A percentile compares a stretch with the other conserved stretches of the same genome.
Conservation (phyloP, 1,140 invertebrate genomes). For the Phthorimaea operculella region DNA sequence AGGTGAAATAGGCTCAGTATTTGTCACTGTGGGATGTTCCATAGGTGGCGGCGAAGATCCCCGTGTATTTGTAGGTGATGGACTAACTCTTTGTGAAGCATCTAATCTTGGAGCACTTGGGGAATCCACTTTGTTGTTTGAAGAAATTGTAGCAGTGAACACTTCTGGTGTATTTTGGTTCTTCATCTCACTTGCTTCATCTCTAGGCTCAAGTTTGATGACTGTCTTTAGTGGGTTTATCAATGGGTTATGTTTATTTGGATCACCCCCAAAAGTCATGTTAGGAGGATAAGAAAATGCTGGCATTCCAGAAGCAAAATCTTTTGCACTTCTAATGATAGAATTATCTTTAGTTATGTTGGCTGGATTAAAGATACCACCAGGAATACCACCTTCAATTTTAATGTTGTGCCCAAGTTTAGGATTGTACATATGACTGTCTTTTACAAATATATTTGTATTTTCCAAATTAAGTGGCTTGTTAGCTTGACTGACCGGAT, state of each 20-base stretch:
- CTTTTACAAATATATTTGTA: conserved; percentile 60
- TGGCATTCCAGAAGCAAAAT: conserved; percentile 46
- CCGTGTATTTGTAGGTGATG: conserved; percentile 53
- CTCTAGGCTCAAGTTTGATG: conserved; percentile 70
- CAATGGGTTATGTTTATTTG: conserved; percentile 54
- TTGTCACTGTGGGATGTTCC: conserved; percentile 57
- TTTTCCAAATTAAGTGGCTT: conserved; percentile 59
- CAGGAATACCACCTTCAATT: conserved; percentile 54
- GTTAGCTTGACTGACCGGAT: conserved; percentile 43
- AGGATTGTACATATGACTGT: conserved; percentile 57
- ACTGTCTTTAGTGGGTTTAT: conserved; percentile 64
- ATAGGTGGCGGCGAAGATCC: conserved; percentile 49
- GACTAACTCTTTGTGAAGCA: conserved; percentile 53
- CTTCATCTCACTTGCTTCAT: conserved; percentile 69
- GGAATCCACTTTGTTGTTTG: conserved; percentile 54
- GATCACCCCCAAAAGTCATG: conserved; percentile 51
- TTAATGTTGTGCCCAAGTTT: conserved; percentile 57
- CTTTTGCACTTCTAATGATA: conserved; percentile 57
- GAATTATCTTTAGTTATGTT: conserved; percentile 55
- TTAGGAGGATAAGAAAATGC: conserved; percentile 50
- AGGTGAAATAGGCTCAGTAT: conserved; percentile 56
- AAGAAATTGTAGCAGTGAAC: conserved; percentile 60
- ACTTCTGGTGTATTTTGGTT: conserved; percentile 60
- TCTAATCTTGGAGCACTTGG: conserved; percentile 51
- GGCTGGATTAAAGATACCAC: conserved; percentile 56